Conservation (phyloP, 2,113 vertebrate species). For the Pandion haliaetus region DNA sequence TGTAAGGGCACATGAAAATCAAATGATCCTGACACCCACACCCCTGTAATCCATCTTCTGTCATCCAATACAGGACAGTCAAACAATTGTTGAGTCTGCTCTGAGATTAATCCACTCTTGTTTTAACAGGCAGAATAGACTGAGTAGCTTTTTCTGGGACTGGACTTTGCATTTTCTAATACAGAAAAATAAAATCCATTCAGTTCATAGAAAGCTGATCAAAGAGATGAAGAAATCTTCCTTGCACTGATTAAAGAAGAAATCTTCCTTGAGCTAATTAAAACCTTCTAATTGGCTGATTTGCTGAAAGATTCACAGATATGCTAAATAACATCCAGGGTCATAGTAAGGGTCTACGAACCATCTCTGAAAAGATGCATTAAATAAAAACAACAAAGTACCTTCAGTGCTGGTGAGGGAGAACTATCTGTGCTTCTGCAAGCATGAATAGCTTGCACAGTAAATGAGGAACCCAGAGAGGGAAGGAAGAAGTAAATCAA, state of each 20-base stretch:
- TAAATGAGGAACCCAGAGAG: neutral
- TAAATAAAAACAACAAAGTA: neutral
- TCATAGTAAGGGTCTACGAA: neutral
- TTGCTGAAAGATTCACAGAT: neutral
- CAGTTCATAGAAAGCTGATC: neutral
- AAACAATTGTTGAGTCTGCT: neutral
- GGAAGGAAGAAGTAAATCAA: neutral
- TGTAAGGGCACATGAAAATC: neutral
- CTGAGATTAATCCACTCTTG: neutral
- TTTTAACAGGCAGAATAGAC: neutral
- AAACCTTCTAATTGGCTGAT: neutral
- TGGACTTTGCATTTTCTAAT: neutral
- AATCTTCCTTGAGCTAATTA: neutral
- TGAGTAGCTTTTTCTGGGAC: neutral
- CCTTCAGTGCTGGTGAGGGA: neutral
- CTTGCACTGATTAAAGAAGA: neutral
- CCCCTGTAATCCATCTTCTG: neutral
- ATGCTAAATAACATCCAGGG: neutral
- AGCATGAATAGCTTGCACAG: neutral
- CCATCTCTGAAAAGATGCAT: neutral
- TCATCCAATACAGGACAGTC: neutral
- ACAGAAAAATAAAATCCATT: neutral
- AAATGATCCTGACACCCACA: neutral
- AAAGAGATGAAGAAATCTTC: neutral
- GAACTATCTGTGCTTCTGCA: neutral